A percentile compares a stretch with the other conserved stretches of the same genome.
Conservation (phyloP, 2,797 vertebrate genomes). For the Pangasius macronema region DNA sequence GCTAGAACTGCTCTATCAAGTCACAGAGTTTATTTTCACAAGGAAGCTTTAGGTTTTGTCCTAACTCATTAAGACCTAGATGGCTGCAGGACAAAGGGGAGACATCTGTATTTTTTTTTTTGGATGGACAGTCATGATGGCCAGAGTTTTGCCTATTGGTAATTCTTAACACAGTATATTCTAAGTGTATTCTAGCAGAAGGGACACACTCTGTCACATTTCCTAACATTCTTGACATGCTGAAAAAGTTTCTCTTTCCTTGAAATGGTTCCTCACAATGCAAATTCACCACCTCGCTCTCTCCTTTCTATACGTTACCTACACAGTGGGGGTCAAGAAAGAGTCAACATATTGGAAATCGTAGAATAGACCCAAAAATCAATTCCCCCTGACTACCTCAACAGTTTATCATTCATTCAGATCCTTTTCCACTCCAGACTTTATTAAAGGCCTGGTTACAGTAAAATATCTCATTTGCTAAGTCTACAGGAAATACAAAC, state of each 20-base stretch:
- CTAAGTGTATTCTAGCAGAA: slow-evolving; percentile 50
- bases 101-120: not conserved
- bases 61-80: slow-evolving; percentile 64
- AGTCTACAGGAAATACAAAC: slow-evolving; percentile 27
- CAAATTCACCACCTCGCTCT: not conserved
- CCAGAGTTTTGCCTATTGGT: slow-evolving; percentile 31
- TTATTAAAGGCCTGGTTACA: slow-evolving; percentile 28
- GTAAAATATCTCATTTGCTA: slow-evolving; percentile 31
- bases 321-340: not conserved
- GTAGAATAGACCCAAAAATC: slow-evolving; percentile 28
- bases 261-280: not conserved
- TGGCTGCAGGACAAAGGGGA: not conserved
- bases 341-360: not conserved
- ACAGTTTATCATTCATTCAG: slow-evolving; percentile 7
- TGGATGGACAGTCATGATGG: slow-evolving; percentile 18
- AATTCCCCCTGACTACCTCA: slow-evolving; percentile 13
- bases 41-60: slow-evolving; percentile 56
- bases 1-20: slow-evolving; percentile 2
- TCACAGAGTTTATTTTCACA: not conserved
- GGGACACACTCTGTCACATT: not conserved
- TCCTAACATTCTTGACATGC: not conserved
- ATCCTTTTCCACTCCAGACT: not conserved
- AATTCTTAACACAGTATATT: slow-evolving; percentile 49
- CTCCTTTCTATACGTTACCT: not conserved
- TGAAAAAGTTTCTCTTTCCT: not conserved